A percentile compares a stretch with the other conserved stretches of the same genome.
Evolutionary conservation across 2,113 vertebrate genomes (phyloP).

Genomic region (Ceyx cyanopectus): DNA sequence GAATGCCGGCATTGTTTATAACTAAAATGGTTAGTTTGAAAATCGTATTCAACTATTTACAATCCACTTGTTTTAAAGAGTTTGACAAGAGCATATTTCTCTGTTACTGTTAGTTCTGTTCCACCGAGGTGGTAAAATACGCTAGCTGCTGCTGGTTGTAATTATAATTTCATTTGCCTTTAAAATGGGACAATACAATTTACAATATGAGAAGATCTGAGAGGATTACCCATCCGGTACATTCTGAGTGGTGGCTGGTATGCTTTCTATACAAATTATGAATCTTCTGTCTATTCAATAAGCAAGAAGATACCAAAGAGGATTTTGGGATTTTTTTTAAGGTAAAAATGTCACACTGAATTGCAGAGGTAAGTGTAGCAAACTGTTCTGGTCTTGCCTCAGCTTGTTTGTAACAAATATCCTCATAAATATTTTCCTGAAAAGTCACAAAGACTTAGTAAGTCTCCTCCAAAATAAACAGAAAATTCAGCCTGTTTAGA

Average conservation of each 20-base stretch:
- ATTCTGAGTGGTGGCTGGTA: neutral
- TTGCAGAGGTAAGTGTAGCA: neutral
- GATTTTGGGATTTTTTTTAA: neutral
- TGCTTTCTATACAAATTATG: neutral
- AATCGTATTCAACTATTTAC: neutral
- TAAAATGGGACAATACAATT: neutral
- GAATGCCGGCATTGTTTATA: neutral
- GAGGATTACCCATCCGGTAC: neutral
- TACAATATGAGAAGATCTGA: neutral
- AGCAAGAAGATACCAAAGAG: neutral
- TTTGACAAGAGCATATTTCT: neutral
- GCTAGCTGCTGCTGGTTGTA: neutral
- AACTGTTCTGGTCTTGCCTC: neutral
- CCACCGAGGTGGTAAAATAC: neutral
- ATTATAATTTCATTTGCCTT: neutral
- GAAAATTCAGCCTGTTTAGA: neutral
- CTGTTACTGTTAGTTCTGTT: neutral
- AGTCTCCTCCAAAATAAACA: neutral
- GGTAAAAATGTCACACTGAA: neutral
- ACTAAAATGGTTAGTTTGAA: neutral
- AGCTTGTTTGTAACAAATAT: neutral
- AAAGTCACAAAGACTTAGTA: neutral
- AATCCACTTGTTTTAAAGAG: neutral
- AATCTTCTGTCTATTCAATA: neutral
- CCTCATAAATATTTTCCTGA: neutral